A percentile compares a stretch with the other conserved stretches of the same genome.
These are phyloP conservation scores for Timandra comae DNA, from an alignment of 2,888 invertebrate genomes.

Conservation along the genomic window DNA sequence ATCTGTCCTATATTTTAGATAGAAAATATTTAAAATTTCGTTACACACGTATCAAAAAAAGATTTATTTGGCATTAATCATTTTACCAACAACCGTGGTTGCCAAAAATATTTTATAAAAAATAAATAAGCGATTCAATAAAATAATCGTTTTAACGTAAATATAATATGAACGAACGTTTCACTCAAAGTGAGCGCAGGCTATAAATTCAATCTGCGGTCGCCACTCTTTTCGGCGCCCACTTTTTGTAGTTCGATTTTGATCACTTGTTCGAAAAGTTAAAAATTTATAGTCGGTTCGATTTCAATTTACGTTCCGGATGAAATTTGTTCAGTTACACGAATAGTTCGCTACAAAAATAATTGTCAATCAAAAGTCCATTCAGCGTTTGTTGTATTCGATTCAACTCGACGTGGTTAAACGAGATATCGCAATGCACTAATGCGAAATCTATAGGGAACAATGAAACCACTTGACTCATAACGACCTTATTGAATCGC, in stretches of 20 bases:
- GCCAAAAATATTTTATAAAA: no score
- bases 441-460: constrained; percentile 12
- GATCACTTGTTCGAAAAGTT: constrained; percentile 70
- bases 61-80: no score
- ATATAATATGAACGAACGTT: constrained; percentile 47
- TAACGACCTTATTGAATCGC: constrained; percentile 50
- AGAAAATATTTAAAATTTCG: no score
- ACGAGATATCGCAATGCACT: constrained; percentile 14
- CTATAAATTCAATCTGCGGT: constrained; percentile 69
- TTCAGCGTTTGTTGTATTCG: constrained; percentile 12
- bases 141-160: constrained; percentile 30
- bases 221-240: constrained; percentile 50
- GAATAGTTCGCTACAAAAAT: constrained; percentile 30
- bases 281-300: constrained; percentile 60
- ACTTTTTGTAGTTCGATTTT: constrained; percentile 67
- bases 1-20: no score
- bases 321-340: constrained; percentile 33
- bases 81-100: no score
- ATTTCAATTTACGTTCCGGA: constrained; percentile 57
- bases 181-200: constrained; percentile 43
- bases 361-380: constrained; percentile 40
- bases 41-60: no score
- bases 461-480: constrained; percentile 44
- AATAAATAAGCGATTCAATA: constrained; percentile 10
- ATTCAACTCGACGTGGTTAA: neutral